Base-by-base conservation (phyloP, 2,113 vertebrate genomes). In the Xenopus laevis region DNA sequence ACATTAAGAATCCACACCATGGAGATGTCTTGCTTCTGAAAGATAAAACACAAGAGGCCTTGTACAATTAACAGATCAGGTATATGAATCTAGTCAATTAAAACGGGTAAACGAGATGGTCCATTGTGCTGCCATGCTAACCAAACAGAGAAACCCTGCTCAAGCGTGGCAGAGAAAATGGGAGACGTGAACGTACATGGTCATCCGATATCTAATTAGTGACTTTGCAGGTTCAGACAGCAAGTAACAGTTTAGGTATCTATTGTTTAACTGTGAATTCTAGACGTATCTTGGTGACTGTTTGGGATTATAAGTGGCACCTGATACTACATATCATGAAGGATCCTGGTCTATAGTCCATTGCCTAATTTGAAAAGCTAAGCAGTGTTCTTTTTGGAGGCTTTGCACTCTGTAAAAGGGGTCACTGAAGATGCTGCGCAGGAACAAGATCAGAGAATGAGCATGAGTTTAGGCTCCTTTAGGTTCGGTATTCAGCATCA, bases 161-260 rank as follows among this genome's bases (percentile, higher is more conserved):
- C 30, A 57, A 27, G 66, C 60, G 27, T 27, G 74, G 33, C 33
- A 20, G 74, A 8, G 50, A 65, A 77, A 77, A 77, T 77, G 59
- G 23, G 65, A 70, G 74, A 70, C 9, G 27, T 69, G 27, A 55
- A 69, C 63, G 57, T 62, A 63, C 73, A 63, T 76, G 45, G 73
- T 69, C 52, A 76, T 69, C 53, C 18, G 73, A 76, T 77, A 68
- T 61, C 74, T 77, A 70, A 77, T 77, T 77, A 70, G 74, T 77
- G 67, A 70, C 74, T 70, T 33, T 70, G 66, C 74, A 64, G 74
- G 59, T 57, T 70, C 74, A 70, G 57, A 57, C 66, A 70, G 74
- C 74, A 70, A 77, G 74, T 70, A 77, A 77, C 74, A 64, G 74
- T 77, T 77, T 77, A 77, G 66, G 20, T 55, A 64, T 61, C 74